Base-by-base conservation (phyloP, 2,888 invertebrate species). In the Caenorhabditis doughertyi region DNA sequence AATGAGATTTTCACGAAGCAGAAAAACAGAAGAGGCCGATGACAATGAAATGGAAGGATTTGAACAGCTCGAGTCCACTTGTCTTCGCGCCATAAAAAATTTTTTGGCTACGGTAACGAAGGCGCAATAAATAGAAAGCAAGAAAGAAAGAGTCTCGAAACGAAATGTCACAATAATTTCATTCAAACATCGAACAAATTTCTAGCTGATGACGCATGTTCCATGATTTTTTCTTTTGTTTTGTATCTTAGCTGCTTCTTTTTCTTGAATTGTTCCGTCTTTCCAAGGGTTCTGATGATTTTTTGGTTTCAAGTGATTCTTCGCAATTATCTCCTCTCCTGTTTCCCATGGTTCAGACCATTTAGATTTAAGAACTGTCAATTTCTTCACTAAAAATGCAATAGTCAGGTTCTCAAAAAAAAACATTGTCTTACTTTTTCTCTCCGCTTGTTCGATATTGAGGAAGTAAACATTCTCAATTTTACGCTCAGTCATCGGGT, bases 311-410 rank as follows among this genome's bases (percentile, higher is more conserved):
- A 76, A 49, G 23, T 23, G 68, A 21, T 16, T 9, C 21, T 76
- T 68, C n/a, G 76, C 35, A 1, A 29, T 16, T n/a, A 76, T 39
- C 27, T 58, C 29, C 8, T 51, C 68, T 8, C 67, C 76, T 11
- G 5, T 11, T 42, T 60, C 39, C 23, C 67, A 13, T 4, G 58
- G 47, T 32, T 68, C 76, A 11, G 76, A 58, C 47, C 47, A 49
- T 47, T 53, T 76, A 7, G 58, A 51, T 47, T 76, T 67, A 4
- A 67, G 49, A n/a, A 9, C 13, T 2, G 58, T 51, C 16, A 65
- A 18, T 25, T 47, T n/a, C 42, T 76, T 76, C 67, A 76, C 76
- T 76, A n/a, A n/a, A n/a, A n/a, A n/a, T n/a, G n/a, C n/a, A n/a
- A n/a, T n/a, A n/a, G n/a, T n/a, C n/a, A n/a, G n/a, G n/a, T n/a